Evolutionary conservation across 2,797 vertebrate genomes (phyloP).

Genomic region (Tiaroga cobitis): DNA sequence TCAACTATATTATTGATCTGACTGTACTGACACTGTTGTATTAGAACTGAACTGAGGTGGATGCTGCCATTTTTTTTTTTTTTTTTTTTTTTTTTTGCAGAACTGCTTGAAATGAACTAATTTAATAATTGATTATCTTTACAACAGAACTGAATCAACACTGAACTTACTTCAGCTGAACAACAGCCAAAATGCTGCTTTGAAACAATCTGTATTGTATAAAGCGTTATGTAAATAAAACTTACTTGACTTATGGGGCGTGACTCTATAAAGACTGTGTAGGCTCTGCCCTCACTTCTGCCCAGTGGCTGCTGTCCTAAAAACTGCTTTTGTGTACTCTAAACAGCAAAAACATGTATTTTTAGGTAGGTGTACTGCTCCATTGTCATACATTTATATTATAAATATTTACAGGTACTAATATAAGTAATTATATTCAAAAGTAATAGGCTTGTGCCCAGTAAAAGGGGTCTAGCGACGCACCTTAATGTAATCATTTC

Average conservation of each 20-base stretch:
- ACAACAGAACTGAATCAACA: too few species aligned
- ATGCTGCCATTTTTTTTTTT: too few species aligned
- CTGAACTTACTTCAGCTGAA: too few species aligned
- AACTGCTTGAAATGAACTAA: too few species aligned
- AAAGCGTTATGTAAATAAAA: too few species aligned
- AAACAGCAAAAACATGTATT: background rate
- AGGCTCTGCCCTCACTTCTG: background rate
- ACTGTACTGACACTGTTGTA: too few species aligned
- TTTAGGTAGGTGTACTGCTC: background rate
- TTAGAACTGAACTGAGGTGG: too few species aligned
- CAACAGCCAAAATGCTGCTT: too few species aligned
- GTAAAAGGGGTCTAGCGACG: background rate
- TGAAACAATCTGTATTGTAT: too few species aligned
- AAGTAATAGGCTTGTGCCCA: background rate
- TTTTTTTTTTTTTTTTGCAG: too few species aligned
- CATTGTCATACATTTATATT: background rate
- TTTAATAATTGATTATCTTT: too few species aligned
- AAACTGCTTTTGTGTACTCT: background rate
- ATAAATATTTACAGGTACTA: background rate
- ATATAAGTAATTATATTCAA: constrained; percentile 2
- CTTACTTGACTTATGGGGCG: background rate
- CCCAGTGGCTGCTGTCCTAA: background rate
- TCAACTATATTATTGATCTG: too few species aligned
- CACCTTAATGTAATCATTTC: background rate
- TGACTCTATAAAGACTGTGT: background rate